phyloP scores from a whole-genome alignment of 2,797 vertebrate species.

The Lemur catta region DNA sequence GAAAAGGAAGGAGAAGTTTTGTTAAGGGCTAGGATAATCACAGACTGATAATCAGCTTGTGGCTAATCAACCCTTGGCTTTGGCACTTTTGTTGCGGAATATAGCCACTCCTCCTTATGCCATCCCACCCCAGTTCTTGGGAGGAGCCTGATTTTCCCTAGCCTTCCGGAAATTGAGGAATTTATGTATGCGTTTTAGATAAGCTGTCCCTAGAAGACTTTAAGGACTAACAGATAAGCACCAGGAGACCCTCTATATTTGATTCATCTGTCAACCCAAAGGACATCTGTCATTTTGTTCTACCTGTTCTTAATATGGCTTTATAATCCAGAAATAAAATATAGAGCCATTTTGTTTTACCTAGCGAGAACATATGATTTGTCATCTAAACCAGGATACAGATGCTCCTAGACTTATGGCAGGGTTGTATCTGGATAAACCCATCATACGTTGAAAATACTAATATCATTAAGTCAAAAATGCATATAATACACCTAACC shows the following conservation, averaged over 20 bases:
- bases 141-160: background rate
- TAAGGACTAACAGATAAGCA: background rate
- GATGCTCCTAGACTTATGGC: background rate
- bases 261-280: background rate
- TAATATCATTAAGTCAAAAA: background rate
- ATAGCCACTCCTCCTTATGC: background rate
- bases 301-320: background rate
- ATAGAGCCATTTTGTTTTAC: background rate
- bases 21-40: background rate
- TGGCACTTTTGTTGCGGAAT: background rate
- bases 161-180: background rate
- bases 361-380: background rate
- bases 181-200: background rate
- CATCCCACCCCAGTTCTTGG: background rate
- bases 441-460: background rate
- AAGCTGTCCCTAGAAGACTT: background rate
- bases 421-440: background rate
- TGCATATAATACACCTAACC: background rate
- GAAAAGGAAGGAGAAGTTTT: slow-evolving; percentile 54
- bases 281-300: background rate
- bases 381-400: background rate
- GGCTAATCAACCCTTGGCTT: background rate
- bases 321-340: slow-evolving; percentile 27
- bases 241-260: background rate
- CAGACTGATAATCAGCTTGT: background rate